These are phyloP conservation scores for Caenorhabditis angaria DNA, from an alignment of 2,888 invertebrate genomes.

Conservation along the genomic window DNA sequence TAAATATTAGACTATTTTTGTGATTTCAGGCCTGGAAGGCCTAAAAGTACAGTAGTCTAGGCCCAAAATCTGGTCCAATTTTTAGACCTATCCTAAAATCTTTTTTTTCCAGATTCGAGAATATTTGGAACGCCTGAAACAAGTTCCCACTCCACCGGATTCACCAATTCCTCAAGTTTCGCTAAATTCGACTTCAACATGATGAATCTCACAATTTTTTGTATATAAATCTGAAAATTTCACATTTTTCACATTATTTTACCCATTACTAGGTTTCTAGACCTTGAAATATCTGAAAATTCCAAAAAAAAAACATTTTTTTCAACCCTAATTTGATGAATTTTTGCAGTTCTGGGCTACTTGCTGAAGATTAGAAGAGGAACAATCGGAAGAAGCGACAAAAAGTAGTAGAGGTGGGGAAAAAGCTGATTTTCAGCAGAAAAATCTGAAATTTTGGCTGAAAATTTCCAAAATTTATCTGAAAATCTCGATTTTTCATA, in stretches of 20 bases:
- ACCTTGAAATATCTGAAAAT: background rate
- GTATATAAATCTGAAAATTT: constrained; percentile 3
- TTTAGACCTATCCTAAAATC: too few species aligned
- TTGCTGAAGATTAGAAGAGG: constrained; percentile 8
- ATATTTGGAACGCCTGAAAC: constrained; percentile 2
- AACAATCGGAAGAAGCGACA: background rate
- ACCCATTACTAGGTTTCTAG: constrained; percentile 7
- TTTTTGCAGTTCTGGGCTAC: constrained; percentile 28
- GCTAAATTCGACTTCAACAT: constrained; percentile 7
- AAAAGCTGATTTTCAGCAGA: too few species aligned
- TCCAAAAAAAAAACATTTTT: constrained; percentile 20
- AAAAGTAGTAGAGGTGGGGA: background rate
- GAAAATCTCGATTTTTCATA: background rate
- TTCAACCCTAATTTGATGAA: background rate
- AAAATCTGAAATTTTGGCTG: too few species aligned
- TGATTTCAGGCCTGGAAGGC: too few species aligned
- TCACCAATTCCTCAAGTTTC: constrained; percentile 5
- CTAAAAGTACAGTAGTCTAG: too few species aligned
- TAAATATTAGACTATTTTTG: too few species aligned
- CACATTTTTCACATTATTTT: constrained; percentile 28
- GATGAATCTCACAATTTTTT: background rate
- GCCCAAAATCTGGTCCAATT: too few species aligned
- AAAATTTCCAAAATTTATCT: background rate
- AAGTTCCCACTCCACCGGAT: constrained; percentile 5
- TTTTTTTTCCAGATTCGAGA: background rate